These are phyloP conservation scores for Brachionichthys hirsutus DNA, from an alignment of 2,113 vertebrate species.

Conservation along the genomic window DNA sequence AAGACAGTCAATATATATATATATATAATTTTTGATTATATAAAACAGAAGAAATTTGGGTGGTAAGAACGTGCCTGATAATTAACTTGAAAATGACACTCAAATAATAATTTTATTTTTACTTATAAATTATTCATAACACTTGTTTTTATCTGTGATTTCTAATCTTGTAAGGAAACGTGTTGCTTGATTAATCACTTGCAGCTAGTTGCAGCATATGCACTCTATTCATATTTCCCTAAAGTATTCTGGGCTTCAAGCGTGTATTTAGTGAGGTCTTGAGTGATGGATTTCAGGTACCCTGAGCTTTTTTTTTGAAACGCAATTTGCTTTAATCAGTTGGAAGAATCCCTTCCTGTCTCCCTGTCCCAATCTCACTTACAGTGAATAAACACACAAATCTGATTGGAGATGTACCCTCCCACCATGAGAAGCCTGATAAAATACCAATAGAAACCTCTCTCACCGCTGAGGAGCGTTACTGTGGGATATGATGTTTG, in stretches of 20 bases:
- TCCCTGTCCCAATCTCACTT: conserved; percentile 45
- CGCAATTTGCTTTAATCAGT: conserved; percentile 24
- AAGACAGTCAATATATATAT: too few relatives aligned
- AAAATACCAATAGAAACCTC: conserved; percentile 11
- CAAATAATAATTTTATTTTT: too few relatives aligned
- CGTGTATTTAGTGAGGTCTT: background rate
- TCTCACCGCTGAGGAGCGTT: background rate
- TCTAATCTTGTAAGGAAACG: background rate
- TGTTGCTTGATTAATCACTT: background rate
- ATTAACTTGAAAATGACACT: too few relatives aligned
- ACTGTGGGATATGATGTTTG: conserved; percentile 36
- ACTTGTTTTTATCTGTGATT: too few relatives aligned
- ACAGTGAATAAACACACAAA: conserved; percentile 52
- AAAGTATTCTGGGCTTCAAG: background rate
- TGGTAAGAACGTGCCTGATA: too few relatives aligned
- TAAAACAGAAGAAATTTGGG: too few relatives aligned
- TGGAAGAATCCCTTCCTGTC: conserved; percentile 11
- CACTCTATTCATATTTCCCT: background rate
- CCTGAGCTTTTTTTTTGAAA: conserved; percentile 21
- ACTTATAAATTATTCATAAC: too few relatives aligned
- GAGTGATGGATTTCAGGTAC: conserved; percentile 5
- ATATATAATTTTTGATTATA: too few relatives aligned
- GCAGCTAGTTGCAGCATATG: too few relatives aligned
- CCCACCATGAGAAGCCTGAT: conserved; percentile 33
- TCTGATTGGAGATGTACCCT: conserved; percentile 48